These are phyloP conservation scores for Agrochola macilenta DNA, from an alignment of 2,888 invertebrate genomes.

Conservation along the genomic window DNA sequence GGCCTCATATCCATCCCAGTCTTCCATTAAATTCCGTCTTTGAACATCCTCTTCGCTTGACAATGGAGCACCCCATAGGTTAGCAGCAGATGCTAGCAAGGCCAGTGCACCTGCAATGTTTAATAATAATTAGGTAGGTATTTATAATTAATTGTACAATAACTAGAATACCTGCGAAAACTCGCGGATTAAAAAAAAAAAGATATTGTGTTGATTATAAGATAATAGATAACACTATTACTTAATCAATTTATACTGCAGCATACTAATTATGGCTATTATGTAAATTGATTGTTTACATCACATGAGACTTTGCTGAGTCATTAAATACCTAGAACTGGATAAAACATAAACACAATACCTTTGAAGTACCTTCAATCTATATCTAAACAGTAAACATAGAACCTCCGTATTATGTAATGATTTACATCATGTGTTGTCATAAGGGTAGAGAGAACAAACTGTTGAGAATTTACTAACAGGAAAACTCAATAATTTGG, in stretches of 20 bases:
- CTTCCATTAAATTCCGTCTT: constrained; percentile 91
- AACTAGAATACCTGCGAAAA: too few species aligned
- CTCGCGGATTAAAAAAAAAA: too few species aligned
- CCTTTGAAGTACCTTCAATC: constrained; percentile 6
- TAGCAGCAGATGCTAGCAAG: constrained; percentile 93
- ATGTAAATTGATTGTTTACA: constrained; percentile 25
- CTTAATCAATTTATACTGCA: not conserved
- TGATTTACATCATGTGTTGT: constrained; percentile 14
- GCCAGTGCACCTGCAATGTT: constrained; percentile 91
- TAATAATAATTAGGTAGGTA: constrained; percentile 2
- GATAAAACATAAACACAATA: constrained; percentile 12
- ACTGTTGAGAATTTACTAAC: constrained; percentile 8
- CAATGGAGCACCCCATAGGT: constrained; percentile 91
- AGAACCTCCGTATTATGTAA: constrained; percentile 8
- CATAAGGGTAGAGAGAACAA: not conserved
- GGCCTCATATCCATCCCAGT: constrained; percentile 91
- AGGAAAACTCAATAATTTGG: constrained; percentile 15
- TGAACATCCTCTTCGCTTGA: constrained; percentile 86
- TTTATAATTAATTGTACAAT: not conserved
- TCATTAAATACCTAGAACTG: constrained; percentile 19
- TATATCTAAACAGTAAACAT: constrained; percentile 25
- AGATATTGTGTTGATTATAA: too few species aligned
- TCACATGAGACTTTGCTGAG: constrained; percentile 1
- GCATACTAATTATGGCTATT: not conserved
- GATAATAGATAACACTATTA: too few species aligned